A percentile compares a stretch with the other conserved stretches of the same genome.
phyloP scores from a whole-genome alignment of 2,113 vertebrate species.

The Atrichornis clamosus region DNA sequence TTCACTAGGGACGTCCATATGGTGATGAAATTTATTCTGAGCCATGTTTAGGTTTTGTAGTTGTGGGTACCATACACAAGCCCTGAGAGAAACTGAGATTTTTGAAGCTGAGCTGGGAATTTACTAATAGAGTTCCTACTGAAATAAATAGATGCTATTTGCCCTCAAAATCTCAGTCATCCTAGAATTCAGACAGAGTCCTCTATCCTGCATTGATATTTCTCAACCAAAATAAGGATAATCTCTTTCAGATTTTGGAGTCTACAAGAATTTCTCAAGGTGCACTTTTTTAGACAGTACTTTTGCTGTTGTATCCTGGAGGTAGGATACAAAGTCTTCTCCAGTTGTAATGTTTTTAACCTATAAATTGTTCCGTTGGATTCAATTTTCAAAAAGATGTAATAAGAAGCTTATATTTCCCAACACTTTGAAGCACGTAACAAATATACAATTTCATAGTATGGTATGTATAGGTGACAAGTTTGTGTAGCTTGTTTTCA shows the following conservation, averaged over 20 bases:
- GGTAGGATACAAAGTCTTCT: neutral
- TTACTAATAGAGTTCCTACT: neutral
- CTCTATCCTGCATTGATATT: neutral
- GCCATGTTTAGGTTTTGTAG: conserved; percentile 52
- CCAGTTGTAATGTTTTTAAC: neutral
- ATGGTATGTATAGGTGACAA: neutral
- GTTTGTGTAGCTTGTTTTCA: neutral
- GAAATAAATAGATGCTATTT: conserved; percentile 5
- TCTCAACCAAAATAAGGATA: neutral
- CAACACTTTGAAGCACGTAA: neutral
- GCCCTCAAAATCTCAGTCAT: neutral
- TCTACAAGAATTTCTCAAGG: neutral
- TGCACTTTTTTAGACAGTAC: neutral
- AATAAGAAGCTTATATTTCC: neutral
- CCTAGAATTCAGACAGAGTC: neutral
- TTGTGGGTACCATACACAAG: conserved; percentile 25
- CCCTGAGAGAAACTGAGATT: neutral
- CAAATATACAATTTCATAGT: neutral
- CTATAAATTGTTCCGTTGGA: neutral
- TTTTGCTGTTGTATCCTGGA: neutral
- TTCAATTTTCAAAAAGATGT: neutral
- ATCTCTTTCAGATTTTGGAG: neutral
- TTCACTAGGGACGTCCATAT: conserved; percentile 65
- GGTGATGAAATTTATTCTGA: conserved; percentile 66
- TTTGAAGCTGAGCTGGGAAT: conserved; percentile 31